Base-by-base conservation (phyloP, 2,797 vertebrate species). In the Halcyon chelicuti region DNA sequence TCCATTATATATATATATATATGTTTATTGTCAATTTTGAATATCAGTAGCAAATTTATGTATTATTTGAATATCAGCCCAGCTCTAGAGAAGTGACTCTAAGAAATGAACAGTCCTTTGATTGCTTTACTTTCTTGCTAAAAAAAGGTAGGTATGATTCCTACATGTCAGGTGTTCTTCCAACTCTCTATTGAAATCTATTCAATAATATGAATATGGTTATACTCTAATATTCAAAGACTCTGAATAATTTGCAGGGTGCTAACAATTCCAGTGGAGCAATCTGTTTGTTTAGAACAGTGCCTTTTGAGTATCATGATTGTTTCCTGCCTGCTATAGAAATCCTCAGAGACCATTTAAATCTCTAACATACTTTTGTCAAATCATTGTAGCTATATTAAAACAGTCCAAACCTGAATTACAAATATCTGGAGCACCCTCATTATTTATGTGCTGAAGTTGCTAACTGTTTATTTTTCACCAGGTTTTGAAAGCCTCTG, bases 381-480 rank as follows among this genome's bases (percentile, higher is more conserved):
- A 18, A 70, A 81, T 84, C 25, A 61, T 28, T 74, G 51, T 79
- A 73, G 37, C 51, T 86, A 2, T 84, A 84, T 91, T 82, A 75
- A 91, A 77, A n/a, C 29, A 44, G 47, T 46, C 82, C 65, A 71
- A 84, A 70, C 20, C 39, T 40, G 46, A 84, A 37, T 66, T 76
- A 33, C 40, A 66, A 78, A 23, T 94, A 57, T 68, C 39, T 94
- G 58, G 39, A 88, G 42, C 51, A 85, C 52, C 26, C 60, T 93
- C 42, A 28, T 84, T 93, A 57, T 72, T 29, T 46, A 26, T 57
- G 22, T 79, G 18, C 49, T 89, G 62, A 87, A 88, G 31, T 73
- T 94, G 44, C 62, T 93, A 58, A 47, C 35, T 74, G 51, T 81
- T 85, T 85, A 72, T 86, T 96, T 94, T 94, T 86, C 70, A 74